A percentile compares a stretch with the other conserved stretches of the same genome.
phyloP scores from a whole-genome alignment of 2,888 invertebrate species.

The Temnothorax unifasciatus region DNA sequence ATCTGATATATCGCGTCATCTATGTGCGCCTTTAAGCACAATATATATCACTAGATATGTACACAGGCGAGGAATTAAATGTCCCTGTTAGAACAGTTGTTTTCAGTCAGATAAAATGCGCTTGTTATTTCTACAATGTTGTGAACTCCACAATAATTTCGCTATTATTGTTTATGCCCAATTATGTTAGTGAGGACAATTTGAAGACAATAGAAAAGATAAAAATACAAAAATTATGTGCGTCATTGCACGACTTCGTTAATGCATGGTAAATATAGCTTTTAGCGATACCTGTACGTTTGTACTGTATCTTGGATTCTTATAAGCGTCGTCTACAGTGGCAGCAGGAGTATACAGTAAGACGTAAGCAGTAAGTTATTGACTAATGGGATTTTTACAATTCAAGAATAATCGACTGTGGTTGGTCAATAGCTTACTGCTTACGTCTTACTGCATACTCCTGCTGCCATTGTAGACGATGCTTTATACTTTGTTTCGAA shows the following conservation, averaged over 20 bases:
- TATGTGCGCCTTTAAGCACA: neutral
- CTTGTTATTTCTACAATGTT: conserved; percentile 9
- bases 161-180: neutral
- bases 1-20: neutral
- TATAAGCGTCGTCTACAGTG: no score
- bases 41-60: neutral
- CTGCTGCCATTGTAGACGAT: no score
- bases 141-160: neutral
- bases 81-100: conserved; percentile 5
- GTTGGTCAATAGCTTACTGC: no score
- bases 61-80: neutral
- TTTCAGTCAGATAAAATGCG: neutral
- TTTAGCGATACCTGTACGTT: neutral
- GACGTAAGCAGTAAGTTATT: no score
- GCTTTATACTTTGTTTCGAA: neutral
- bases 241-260: neutral
- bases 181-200: conserved; percentile 5
- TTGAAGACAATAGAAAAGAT: neutral
- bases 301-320: neutral
- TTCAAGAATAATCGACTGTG: no score
- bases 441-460: no score
- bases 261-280: neutral
- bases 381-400: no score
- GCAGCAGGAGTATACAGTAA: no score
- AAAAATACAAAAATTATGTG: neutral